These are phyloP conservation scores for Tricholauxania praeusta DNA, from an alignment of 2,888 invertebrate genomes.

Conservation along the genomic window DNA sequence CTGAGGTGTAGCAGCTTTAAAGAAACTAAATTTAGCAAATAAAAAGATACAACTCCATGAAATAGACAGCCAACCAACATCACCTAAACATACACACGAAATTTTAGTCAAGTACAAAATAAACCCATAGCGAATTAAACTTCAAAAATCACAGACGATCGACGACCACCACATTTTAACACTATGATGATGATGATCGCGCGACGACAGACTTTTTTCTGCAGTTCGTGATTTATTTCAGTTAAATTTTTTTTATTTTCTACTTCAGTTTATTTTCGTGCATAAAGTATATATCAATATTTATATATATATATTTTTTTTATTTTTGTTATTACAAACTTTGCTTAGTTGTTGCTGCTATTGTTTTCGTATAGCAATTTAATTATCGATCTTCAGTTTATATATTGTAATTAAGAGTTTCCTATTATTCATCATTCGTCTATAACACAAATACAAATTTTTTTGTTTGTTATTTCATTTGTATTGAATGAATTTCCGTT, in stretches of 20 bases:
- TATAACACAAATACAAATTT: not conserved
- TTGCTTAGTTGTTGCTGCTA: not conserved
- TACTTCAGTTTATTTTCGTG: conserved; percentile 17
- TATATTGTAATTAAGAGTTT: not conserved
- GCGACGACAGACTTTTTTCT: conserved; percentile 25
- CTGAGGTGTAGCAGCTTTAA: not conserved
- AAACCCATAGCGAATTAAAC: not conserved
- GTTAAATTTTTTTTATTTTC: conserved; percentile 16
- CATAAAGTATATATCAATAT: not conserved
- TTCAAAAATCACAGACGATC: not conserved
- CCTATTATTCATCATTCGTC: conserved; percentile 6
- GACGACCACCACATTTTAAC: not conserved
- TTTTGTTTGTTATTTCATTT: not conserved
- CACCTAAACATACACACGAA: not conserved
- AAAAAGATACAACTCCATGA: not conserved
- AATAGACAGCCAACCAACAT: not conserved
- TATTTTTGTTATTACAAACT: not conserved
- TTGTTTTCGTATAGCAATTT: not conserved
- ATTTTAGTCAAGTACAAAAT: not conserved
- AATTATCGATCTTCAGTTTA: not conserved
- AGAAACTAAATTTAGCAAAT: not conserved
- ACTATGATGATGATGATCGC: conserved; percentile 26
- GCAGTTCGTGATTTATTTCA: conserved; percentile 37
- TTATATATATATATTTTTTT: not conserved
- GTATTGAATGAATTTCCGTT: conserved; percentile 5